A percentile compares a stretch with the other conserved stretches of the same genome.
Evolutionary conservation across 1,140 invertebrate genomes (phyloP).

Genomic region (Leucophenga varia): DNA sequence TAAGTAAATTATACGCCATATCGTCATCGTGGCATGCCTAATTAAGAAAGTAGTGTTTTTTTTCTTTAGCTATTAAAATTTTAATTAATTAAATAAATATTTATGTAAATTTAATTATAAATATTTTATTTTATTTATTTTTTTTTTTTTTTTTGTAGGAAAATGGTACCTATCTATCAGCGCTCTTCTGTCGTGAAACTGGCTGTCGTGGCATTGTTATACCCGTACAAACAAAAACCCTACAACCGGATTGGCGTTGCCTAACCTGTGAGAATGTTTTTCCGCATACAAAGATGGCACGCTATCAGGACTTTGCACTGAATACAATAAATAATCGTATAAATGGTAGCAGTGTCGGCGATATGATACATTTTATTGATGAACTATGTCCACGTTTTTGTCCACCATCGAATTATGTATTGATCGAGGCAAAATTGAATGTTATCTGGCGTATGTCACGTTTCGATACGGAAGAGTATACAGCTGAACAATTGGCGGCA

Average conservation of each 20-base stretch:
- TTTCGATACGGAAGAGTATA: conserved; percentile 30
- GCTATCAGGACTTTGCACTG: conserved; percentile 50
- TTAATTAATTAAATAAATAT: too few relatives aligned
- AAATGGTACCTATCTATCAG: conserved; percentile 49
- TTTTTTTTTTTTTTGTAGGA: conserved; percentile 27
- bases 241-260: conserved; percentile 51
- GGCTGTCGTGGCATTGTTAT: conserved; percentile 50
- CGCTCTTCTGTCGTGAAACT: conserved; percentile 46
- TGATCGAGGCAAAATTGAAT: conserved; percentile 51
- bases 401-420: conserved; percentile 47
- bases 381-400: conserved; percentile 50
- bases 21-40: too few relatives aligned
- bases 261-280: conserved; percentile 45
- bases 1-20: too few relatives aligned
- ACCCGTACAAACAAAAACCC: conserved; percentile 43
- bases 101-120: too few relatives aligned
- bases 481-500: conserved; percentile 38
- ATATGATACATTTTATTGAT: conserved; percentile 52
- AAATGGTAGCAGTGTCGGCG: conserved; percentile 42
- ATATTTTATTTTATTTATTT: not conserved
- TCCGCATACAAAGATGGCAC: conserved; percentile 45
- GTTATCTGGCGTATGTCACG: conserved; percentile 52
- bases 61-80: too few relatives aligned
- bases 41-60: too few relatives aligned
- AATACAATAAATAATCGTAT: conserved; percentile 53